These are phyloP conservation scores for Harlomillsia oculata DNA, from an alignment of 1,140 invertebrate genomes.

Conservation along the genomic window DNA sequence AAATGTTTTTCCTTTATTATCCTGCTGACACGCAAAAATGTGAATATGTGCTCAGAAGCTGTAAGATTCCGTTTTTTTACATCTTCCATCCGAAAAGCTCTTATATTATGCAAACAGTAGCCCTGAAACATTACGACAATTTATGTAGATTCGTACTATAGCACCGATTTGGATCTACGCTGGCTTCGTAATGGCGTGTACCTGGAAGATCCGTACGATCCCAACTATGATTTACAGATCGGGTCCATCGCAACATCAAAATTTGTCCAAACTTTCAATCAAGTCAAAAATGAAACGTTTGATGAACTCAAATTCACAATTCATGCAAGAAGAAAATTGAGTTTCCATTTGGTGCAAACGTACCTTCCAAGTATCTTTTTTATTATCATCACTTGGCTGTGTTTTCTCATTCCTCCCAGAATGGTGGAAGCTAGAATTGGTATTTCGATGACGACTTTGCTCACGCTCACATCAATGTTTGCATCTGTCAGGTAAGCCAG, in stretches of 20 bases:
- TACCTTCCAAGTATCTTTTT: constrained; percentile 28
- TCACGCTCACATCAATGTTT: constrained; percentile 25
- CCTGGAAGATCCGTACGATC: constrained; percentile 1
- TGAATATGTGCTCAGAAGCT: constrained; percentile 15
- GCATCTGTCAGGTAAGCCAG: constrained; percentile 13
- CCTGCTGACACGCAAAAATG: constrained; percentile 29
- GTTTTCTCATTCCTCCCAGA: constrained; percentile 12
- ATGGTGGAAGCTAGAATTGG: constrained; percentile 4
- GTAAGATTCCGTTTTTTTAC: constrained; percentile 8
- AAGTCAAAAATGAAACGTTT: not conserved
- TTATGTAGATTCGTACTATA: constrained; percentile 18
- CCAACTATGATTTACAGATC: constrained; percentile 23
- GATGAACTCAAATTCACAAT: constrained; percentile 15
- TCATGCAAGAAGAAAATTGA: constrained; percentile 15
- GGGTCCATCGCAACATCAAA: constrained; percentile 8
- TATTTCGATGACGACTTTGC: constrained; percentile 12
- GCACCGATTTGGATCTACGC: constrained; percentile 6
- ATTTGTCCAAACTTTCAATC: not conserved
- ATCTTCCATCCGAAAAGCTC: not conserved
- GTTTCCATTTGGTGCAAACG: constrained; percentile 27
- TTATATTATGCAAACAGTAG: not conserved
- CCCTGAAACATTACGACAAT: not conserved
- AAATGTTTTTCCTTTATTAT: constrained; percentile 29
- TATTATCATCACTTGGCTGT: constrained; percentile 27
- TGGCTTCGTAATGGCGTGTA: constrained; percentile 14